phyloP scores from a whole-genome alignment of 2,113 vertebrate species.

The Thymallus thymallus region DNA sequence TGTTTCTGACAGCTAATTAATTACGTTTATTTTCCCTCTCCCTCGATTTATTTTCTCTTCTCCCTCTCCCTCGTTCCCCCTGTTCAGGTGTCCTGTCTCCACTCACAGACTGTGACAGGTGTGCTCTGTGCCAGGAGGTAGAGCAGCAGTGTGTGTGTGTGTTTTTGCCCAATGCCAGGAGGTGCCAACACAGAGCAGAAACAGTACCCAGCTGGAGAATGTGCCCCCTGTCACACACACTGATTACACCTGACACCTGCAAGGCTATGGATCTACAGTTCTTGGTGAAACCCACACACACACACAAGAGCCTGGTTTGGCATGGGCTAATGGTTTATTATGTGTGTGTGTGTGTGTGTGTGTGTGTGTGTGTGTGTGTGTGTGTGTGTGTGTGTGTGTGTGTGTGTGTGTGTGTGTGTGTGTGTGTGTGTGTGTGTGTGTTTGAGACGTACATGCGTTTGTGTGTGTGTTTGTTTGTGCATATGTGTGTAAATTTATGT shows the following conservation, averaged over 20 bases:
- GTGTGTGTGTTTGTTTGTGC: background rate
- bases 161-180: background rate
- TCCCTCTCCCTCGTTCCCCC: background rate
- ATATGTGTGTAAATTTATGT: background rate
- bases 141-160: conserved; percentile 6
- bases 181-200: background rate
- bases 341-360: background rate
- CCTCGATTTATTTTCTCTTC: background rate
- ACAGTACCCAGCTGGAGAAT: conserved; percentile 17
- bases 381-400: conserved; percentile 1
- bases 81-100: conserved; percentile 8
- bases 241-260: conserved; percentile 34
- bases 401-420: background rate
- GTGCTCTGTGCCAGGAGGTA: conserved; percentile 1
- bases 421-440: background rate
- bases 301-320: no score
- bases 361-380: conserved; percentile 15
- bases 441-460: background rate
- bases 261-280: conserved; percentile 13
- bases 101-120: background rate
- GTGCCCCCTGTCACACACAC: conserved; percentile 25
- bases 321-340: background rate
- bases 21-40: conserved; percentile 9
- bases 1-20: background rate
- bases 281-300: conserved; percentile 22